Conservation (phyloP, 37 sponge, comb jelly and placozoan genomes). For the Bolinopsis microptera region DNA sequence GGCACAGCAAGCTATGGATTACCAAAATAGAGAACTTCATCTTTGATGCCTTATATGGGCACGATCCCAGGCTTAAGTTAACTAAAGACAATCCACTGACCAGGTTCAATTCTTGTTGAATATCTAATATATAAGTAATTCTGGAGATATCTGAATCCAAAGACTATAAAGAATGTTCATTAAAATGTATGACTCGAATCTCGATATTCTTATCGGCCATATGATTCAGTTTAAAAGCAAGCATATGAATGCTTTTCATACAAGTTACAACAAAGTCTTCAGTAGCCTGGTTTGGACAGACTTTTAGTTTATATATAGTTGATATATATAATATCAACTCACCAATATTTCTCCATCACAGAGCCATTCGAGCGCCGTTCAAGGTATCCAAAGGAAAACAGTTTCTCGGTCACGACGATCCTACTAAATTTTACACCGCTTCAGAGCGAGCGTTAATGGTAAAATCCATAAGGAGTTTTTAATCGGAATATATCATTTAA, state of each 20-base stretch:
- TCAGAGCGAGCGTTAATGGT: slow-evolving; percentile 54
- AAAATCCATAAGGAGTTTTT: no score
- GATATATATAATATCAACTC: background rate
- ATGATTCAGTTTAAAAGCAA: no score
- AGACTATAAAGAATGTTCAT: no score
- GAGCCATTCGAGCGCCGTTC: slow-evolving; percentile 60
- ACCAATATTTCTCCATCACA: background rate
- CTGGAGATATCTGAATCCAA: no score
- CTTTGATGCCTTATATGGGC: background rate
- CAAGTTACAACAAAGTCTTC: no score
- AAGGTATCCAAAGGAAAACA: background rate
- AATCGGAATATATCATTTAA: background rate
- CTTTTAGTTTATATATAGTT: no score
- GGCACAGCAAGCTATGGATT: background rate
- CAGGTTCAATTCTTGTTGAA: background rate
- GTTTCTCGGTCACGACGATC: background rate
- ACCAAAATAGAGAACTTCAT: background rate
- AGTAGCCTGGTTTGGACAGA: no score
- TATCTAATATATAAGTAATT: no score
- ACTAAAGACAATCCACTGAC: background rate
- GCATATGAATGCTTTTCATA: no score
- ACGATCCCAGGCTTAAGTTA: background rate
- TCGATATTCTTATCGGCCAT: no score
- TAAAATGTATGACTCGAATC: no score
- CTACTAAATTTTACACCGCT: background rate